Conservation (phyloP, 2,113 vertebrate genomes). For the Conger conger region DNA sequence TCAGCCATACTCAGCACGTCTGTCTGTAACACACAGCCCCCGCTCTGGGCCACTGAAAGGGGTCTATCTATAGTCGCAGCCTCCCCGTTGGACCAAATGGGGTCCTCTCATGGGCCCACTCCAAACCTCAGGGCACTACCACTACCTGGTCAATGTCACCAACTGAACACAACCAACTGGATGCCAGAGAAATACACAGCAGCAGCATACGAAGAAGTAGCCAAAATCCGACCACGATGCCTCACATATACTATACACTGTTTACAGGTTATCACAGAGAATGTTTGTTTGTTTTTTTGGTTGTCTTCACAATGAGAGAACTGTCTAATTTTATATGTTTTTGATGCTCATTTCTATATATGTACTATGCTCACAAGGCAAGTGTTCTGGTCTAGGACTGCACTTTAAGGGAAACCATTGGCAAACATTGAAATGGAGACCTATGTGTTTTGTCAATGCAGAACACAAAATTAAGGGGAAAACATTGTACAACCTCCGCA, state of each 20-base stretch:
- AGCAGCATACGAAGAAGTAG: not conserved
- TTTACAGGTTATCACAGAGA: conserved; percentile 33
- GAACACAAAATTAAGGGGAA: not conserved
- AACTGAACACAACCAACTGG: not conserved
- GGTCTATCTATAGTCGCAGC: not conserved
- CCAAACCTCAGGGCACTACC: conserved; percentile 11
- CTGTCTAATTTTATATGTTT: conserved; percentile 8
- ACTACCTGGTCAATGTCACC: not conserved
- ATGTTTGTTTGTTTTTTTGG: not conserved
- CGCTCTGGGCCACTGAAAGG: not conserved
- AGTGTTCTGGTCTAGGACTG: conserved; percentile 21
- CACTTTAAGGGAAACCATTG: conserved; percentile 18
- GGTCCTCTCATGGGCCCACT: not conserved
- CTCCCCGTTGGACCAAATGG: not conserved
- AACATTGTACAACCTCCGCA: not conserved
- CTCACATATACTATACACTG: conserved; percentile 24
- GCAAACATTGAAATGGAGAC: not conserved
- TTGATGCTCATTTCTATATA: conserved; percentile 14
- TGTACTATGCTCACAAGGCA: conserved; percentile 10
- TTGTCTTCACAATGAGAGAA: conserved; percentile 13
- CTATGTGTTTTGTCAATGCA: not conserved
- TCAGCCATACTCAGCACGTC: conserved; percentile 17
- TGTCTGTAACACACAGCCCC: conserved; percentile 9
- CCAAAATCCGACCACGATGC: conserved; percentile 36
- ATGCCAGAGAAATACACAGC: not conserved